A percentile compares a stretch with the other conserved stretches of the same genome.
phyloP scores from a whole-genome alignment of 2,113 vertebrate genomes.

The Cyrtonyx montezumae region DNA sequence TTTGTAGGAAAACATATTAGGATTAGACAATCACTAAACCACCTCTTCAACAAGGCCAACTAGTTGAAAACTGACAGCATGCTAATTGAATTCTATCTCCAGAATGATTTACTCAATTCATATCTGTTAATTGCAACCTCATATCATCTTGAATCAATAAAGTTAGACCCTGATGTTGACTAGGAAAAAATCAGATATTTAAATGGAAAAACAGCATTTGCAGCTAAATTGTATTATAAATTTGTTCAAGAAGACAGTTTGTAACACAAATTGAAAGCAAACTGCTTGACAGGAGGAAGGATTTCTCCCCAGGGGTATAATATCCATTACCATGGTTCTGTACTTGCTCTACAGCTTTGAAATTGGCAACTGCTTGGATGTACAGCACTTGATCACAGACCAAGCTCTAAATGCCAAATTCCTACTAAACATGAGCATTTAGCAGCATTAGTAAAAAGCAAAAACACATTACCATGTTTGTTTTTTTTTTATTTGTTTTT shows the following conservation, averaged over 20 bases:
- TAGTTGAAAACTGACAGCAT: background rate
- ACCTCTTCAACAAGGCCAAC: background rate
- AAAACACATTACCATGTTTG: too few species aligned
- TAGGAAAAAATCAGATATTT: background rate
- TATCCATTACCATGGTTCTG: background rate
- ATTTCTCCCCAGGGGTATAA: constrained; percentile 2
- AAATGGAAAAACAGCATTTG: constrained; percentile 16
- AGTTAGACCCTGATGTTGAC: background rate
- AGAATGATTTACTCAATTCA: background rate
- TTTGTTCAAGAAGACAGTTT: background rate
- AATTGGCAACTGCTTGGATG: background rate
- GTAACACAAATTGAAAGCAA: constrained; percentile 31
- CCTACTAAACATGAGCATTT: background rate
- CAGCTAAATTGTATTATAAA: constrained; percentile 19
- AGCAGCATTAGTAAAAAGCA: background rate
- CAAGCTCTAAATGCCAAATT: background rate
- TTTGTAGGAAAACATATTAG: background rate
- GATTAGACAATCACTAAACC: background rate
- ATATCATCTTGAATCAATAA: background rate
- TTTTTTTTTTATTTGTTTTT: background rate
- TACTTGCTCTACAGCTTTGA: background rate
- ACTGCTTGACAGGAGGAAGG: background rate
- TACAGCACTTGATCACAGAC: background rate
- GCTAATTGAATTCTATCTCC: background rate
- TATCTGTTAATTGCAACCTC: background rate